Evolutionary conservation across 2,888 invertebrate genomes (phyloP).

Genomic region (Euzophera pinguis): DNA sequence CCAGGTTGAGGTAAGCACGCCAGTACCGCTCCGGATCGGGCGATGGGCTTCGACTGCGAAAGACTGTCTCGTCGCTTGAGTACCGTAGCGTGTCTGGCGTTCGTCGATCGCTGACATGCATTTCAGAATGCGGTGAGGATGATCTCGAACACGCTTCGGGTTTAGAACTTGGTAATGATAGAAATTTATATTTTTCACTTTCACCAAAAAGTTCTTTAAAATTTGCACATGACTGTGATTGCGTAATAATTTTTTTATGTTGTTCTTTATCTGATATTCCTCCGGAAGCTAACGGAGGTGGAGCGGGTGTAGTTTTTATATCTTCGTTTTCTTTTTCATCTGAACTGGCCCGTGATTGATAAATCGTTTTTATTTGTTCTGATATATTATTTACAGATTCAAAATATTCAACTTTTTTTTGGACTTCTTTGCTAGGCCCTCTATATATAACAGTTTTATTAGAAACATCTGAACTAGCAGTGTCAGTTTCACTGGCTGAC

Average conservation of each 20-base stretch:
- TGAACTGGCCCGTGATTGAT: conserved; percentile 76
- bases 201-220: conserved; percentile 92
- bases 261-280: conserved; percentile 34
- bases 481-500: conserved; percentile 84
- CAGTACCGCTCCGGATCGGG: conserved; percentile 86
- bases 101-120: conserved; percentile 63
- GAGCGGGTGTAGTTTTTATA: conserved; percentile 20
- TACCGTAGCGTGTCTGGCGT: conserved; percentile 74
- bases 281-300: background rate
- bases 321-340: conserved; percentile 64
- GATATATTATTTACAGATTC: conserved; percentile 82
- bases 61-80: conserved; percentile 83
- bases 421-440: conserved; percentile 81
- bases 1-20: conserved; percentile 84
- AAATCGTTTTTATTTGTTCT: conserved; percentile 67
- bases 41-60: conserved; percentile 85
- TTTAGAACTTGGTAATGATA: conserved; percentile 69
- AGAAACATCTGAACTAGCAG: conserved; percentile 86
- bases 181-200: conserved; percentile 79
- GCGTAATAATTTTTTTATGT: conserved; percentile 55
- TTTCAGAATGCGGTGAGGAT: conserved; percentile 76
- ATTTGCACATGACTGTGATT: conserved; percentile 86
- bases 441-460: conserved; percentile 84
- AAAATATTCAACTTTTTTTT: conserved; percentile 89
- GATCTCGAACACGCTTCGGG: conserved; percentile 68